Conservation (phyloP, 2,113 vertebrate species). For the Dendropsophus ebraccatus region DNA sequence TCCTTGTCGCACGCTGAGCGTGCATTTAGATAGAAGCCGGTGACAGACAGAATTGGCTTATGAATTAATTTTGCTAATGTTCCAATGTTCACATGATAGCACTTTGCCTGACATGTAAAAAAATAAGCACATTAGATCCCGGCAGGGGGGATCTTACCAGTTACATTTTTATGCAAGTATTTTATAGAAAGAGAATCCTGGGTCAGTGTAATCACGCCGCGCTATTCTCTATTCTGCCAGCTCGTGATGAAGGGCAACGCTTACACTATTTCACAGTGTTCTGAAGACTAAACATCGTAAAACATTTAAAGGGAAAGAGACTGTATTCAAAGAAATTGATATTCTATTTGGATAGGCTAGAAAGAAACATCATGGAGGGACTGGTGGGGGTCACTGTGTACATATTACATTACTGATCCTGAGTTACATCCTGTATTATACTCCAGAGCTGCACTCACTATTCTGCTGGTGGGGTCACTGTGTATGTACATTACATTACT, state of each 20-base stretch:
- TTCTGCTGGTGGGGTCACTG: no score
- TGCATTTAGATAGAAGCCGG: conserved; percentile 71
- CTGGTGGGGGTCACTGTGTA: no score
- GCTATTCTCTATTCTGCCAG: conserved; percentile 62
- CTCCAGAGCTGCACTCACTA: no score
- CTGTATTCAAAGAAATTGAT: no score
- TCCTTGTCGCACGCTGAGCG: conserved; percentile 67
- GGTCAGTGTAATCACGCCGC: conserved; percentile 70
- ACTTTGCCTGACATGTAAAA: conserved; percentile 68
- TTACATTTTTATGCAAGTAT: conserved; percentile 72
- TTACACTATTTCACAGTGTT: conserved; percentile 62
- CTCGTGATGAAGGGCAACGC: conserved; percentile 62
- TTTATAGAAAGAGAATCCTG: conserved; percentile 68
- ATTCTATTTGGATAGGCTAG: no score
- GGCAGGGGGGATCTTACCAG: conserved; percentile 71
- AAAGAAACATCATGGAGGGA: no score
- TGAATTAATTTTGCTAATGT: conserved; percentile 78
- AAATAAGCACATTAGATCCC: conserved; percentile 72
- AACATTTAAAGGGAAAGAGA: conserved; percentile 1
- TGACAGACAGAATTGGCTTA: conserved; percentile 69
- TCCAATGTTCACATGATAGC: conserved; percentile 67
- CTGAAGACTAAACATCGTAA: conserved; percentile 41
- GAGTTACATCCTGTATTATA: no score
- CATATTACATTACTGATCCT: no score
- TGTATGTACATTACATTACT: no score